These are phyloP conservation scores for Schizopygopsis malacanthus DNA, from an alignment of 2,797 vertebrate species.

Conservation along the genomic window DNA sequence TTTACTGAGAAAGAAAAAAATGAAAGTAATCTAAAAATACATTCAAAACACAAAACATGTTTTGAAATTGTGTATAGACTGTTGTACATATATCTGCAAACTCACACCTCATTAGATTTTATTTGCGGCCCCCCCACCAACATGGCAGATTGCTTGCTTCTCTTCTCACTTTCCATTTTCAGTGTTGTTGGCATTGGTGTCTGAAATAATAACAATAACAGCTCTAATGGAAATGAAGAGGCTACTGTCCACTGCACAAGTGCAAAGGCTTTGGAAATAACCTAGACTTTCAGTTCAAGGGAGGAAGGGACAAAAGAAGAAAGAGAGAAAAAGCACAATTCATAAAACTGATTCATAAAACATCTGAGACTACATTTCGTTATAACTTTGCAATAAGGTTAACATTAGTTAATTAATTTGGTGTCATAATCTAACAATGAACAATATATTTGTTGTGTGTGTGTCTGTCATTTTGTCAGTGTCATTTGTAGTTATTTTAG, in stretches of 20 bases:
- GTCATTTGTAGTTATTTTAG: background rate
- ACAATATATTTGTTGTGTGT: background rate
- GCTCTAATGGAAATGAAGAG: conserved; percentile 12
- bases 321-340: background rate
- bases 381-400: background rate
- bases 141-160: conserved; percentile 7
- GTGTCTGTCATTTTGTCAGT: background rate
- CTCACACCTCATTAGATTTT: conserved; percentile 17
- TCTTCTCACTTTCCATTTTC: conserved; percentile 1
- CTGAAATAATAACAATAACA: conserved; percentile 25
- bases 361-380: background rate
- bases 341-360: background rate
- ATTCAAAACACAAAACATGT: background rate
- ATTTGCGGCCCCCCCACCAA: conserved; percentile 17
- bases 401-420: background rate
- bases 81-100: background rate
- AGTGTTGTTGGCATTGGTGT: background rate
- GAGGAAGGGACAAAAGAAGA: background rate
- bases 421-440: background rate
- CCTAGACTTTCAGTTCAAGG: background rate
- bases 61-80: background rate
- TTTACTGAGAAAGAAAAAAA: background rate
- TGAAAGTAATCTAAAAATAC: background rate
- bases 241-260: background rate
- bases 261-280: background rate